These are phyloP conservation scores for Zaprionus tsacasi DNA, from an alignment of 1,140 invertebrate species.

Conservation along the genomic window DNA sequence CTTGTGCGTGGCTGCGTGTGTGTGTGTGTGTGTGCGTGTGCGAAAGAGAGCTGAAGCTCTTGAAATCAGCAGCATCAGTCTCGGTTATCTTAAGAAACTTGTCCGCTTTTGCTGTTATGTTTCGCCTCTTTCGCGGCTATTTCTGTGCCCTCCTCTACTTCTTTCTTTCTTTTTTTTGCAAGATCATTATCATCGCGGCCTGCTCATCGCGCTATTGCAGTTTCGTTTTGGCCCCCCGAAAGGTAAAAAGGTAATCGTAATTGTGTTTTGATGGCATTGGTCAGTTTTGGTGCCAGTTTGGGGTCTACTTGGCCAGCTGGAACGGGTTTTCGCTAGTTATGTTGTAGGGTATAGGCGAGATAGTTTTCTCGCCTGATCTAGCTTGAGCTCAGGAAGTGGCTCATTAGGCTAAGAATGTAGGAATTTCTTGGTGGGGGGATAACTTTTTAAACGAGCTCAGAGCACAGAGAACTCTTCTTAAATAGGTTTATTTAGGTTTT, in stretches of 20 bases:
- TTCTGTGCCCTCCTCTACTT: conserved; percentile 15
- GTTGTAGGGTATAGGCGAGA: conserved; percentile 40
- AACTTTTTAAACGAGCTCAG: background rate
- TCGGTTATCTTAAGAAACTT: conserved; percentile 61
- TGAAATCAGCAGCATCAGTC: conserved; percentile 47
- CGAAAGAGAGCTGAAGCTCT: conserved; percentile 25
- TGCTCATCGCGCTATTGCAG: conserved; percentile 55
- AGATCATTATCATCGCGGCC: conserved; percentile 69
- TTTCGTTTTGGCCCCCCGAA: conserved; percentile 54
- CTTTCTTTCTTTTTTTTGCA: conserved; percentile 55
- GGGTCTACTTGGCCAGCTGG: conserved; percentile 32
- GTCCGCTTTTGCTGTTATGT: conserved; percentile 48
- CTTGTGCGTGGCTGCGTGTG: conserved; percentile 26
- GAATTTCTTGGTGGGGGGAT: background rate
- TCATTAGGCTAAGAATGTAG: background rate
- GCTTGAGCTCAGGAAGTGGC: conserved; percentile 2
- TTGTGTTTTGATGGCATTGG: conserved; percentile 75
- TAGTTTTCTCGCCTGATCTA: conserved; percentile 24
- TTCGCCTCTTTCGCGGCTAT: conserved; percentile 32
- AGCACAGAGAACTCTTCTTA: background rate
- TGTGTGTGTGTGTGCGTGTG: conserved; percentile 23
- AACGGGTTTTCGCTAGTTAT: conserved; percentile 64
- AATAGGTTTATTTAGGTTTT: background rate
- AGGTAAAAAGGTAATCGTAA: conserved; percentile 44
- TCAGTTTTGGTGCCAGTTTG: conserved; percentile 21